A percentile compares a stretch with the other conserved stretches of the same genome.
phyloP scores from a whole-genome alignment of 2,113 vertebrate genomes.

The Spea multiplicata region DNA sequence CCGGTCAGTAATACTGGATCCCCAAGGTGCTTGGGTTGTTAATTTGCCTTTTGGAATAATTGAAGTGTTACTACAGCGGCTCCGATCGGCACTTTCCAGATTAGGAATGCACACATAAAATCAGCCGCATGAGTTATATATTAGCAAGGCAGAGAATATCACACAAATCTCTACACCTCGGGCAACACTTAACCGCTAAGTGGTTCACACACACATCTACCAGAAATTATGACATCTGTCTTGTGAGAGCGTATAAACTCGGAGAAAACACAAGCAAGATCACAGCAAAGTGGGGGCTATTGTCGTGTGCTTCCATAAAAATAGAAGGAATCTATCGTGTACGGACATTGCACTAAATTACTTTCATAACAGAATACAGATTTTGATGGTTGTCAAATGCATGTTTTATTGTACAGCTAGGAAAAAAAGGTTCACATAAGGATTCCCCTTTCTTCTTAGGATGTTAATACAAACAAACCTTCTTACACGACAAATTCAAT shows the following conservation, averaged over 20 bases:
- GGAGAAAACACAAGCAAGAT: background rate
- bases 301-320: background rate
- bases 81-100: too few relatives aligned
- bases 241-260: background rate
- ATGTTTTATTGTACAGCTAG: constrained; percentile 4
- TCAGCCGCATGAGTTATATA: too few relatives aligned
- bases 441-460: constrained; percentile 14
- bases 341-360: background rate
- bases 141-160: background rate
- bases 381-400: constrained; percentile 8
- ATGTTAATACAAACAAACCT: constrained; percentile 36
- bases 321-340: background rate
- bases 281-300: background rate
- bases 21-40: too few relatives aligned
- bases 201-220: background rate
- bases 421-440: background rate
- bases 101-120: too few relatives aligned
- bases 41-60: too few relatives aligned
- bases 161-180: background rate
- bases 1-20: too few relatives aligned
- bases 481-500: constrained; percentile 50
- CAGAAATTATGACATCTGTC: background rate
- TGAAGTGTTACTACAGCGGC: too few relatives aligned
- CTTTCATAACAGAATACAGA: background rate
- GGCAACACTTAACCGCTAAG: background rate